A percentile compares a stretch with the other conserved stretches of the same genome.
Evolutionary conservation across 2,113 vertebrate species (phyloP).

Genomic region (Helogale parvula): DNA sequence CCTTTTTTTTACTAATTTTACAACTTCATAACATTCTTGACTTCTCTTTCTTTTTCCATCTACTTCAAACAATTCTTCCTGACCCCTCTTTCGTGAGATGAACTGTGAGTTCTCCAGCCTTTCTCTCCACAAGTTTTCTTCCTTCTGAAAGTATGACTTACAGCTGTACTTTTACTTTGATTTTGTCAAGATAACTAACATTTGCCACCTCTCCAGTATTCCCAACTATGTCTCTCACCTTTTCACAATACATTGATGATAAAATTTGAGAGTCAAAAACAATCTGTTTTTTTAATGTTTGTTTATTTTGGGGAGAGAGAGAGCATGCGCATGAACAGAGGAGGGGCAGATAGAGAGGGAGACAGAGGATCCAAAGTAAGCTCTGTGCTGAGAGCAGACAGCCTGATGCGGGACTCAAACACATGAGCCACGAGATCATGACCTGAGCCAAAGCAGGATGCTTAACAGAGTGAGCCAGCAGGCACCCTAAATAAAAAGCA

Average conservation of each 20-base stretch:
- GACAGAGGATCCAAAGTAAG: too few species aligned
- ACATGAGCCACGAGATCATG: too few species aligned
- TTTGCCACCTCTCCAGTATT: background rate
- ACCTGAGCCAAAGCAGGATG: too few species aligned
- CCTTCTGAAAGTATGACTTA: background rate
- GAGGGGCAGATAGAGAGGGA: too few species aligned
- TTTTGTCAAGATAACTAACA: background rate
- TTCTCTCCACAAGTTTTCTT: background rate
- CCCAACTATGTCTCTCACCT: background rate
- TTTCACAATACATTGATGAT: background rate
- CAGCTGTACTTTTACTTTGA: background rate
- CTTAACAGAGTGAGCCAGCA: too few species aligned
- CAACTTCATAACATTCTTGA: background rate
- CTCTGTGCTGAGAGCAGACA: too few species aligned
- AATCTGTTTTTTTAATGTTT: too few species aligned
- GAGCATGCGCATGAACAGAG: too few species aligned
- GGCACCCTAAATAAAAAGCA: background rate
- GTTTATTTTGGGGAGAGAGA: too few species aligned
- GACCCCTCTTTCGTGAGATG: background rate
- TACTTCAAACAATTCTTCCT: background rate
- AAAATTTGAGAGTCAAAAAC: background rate
- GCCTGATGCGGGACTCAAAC: too few species aligned
- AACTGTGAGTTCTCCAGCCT: background rate
- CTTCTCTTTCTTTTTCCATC: background rate
- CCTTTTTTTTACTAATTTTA: background rate